Percentiles rank a stretch among this genome's conserved stretches.
Conservation (phyloP, 2,888 invertebrate genomes). For the Ochlodes sylvanus region DNA sequence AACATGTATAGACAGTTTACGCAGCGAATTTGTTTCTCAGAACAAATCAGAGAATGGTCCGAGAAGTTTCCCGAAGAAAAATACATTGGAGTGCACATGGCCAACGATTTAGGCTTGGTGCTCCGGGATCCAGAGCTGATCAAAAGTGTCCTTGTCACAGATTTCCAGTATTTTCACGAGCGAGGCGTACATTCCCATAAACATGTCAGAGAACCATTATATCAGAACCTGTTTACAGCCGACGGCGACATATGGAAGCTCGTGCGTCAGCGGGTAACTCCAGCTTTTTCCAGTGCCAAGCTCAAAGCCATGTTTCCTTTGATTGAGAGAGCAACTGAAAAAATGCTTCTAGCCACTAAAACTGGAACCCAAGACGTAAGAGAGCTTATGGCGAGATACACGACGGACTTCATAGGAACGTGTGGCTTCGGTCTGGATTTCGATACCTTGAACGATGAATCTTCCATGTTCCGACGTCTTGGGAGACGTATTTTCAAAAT, state of each 20-base stretch:
- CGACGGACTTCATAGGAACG: conserved; percentile 56
- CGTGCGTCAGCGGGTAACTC: conserved; percentile 60
- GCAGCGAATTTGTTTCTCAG: conserved; percentile 45
- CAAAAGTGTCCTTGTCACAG: conserved; percentile 58
- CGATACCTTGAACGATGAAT: conserved; percentile 59
- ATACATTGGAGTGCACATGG: conserved; percentile 62
- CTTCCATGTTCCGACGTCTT: conserved; percentile 48
- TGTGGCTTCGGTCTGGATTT: conserved; percentile 61
- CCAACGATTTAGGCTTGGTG: conserved; percentile 56
- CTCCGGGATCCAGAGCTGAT: conserved; percentile 62
- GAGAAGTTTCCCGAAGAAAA: conserved; percentile 61
- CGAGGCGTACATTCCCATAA: conserved; percentile 64
- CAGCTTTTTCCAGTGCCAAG: conserved; percentile 57
- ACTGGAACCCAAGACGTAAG: conserved; percentile 54
- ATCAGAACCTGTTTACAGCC: conserved; percentile 58
- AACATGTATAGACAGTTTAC: conserved; percentile 44
- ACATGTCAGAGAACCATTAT: conserved; percentile 57
- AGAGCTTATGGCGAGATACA: conserved; percentile 58
- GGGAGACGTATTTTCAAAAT: not conserved
- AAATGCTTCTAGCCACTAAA: conserved; percentile 50
- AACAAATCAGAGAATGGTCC: conserved; percentile 57
- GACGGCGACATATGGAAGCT: conserved; percentile 66
- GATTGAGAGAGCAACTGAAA: conserved; percentile 62
- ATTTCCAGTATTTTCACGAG: conserved; percentile 60
- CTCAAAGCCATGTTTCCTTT: conserved; percentile 68